Conservation (phyloP, 2,888 invertebrate species). For the Sesia bembeciformis region DNA sequence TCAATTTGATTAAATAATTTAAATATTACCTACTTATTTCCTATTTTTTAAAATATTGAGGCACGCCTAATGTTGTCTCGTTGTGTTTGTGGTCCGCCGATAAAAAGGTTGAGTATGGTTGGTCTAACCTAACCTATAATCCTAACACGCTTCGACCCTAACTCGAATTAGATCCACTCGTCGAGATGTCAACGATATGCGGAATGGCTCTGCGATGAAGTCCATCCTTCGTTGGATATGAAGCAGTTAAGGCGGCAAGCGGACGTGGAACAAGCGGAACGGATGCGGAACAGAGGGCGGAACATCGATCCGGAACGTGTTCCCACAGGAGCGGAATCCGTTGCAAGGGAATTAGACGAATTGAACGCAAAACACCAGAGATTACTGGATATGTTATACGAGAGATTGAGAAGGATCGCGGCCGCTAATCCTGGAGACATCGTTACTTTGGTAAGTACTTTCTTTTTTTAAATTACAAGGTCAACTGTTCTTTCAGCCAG, state of each 20-base stretch:
- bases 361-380: constrained; percentile 87
- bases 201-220: constrained; percentile 86
- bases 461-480: constrained; percentile 4
- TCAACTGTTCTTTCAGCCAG: too few relatives aligned
- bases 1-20: too few relatives aligned
- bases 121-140: constrained; percentile 48
- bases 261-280: constrained; percentile 49
- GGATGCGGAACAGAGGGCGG: constrained; percentile 40
- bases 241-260: constrained; percentile 56
- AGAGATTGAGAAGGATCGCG: constrained; percentile 79
- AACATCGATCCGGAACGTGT: constrained; percentile 34
- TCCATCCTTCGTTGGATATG: constrained; percentile 85
- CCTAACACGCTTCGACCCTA: constrained; percentile 69
- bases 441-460: constrained; percentile 81
- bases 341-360: constrained; percentile 85
- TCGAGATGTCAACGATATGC: constrained; percentile 88
- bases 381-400: constrained; percentile 80
- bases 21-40: too few relatives aligned
- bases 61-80: too few relatives aligned
- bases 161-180: constrained; percentile 85
- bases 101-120: too few relatives aligned
- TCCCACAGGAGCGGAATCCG: constrained; percentile 79
- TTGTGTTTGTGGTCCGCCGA: too few relatives aligned
- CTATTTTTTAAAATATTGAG: too few relatives aligned
- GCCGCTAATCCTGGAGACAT: constrained; percentile 81